These are phyloP conservation scores for Capromys pilorides DNA, from an alignment of 2,797 vertebrate species.

Conservation along the genomic window DNA sequence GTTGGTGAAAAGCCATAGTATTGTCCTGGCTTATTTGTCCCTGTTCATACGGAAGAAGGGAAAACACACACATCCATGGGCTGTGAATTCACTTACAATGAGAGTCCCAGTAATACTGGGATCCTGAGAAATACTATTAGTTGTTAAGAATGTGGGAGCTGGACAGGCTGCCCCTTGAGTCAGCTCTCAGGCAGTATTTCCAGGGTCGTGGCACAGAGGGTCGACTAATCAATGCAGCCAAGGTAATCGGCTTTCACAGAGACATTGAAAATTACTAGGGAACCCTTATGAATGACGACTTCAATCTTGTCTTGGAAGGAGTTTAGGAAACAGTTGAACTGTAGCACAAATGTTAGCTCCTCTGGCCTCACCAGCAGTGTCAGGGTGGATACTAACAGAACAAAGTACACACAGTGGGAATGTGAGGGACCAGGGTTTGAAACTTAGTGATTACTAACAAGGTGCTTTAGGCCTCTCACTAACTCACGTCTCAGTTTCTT, in stretches of 20 bases:
- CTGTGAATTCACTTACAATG: background rate
- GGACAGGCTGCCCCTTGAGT: background rate
- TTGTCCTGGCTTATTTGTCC: background rate
- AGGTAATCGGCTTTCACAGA: background rate
- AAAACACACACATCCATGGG: background rate
- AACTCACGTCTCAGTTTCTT: background rate
- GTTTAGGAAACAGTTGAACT: conserved; percentile 3
- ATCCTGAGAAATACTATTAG: conserved; percentile 32
- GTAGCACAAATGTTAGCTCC: background rate
- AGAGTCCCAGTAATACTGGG: background rate
- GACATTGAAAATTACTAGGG: conserved; percentile 28
- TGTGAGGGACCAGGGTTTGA: background rate
- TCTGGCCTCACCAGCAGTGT: background rate
- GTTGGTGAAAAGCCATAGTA: background rate
- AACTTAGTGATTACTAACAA: background rate
- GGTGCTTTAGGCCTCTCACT: background rate
- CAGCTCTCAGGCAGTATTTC: background rate
- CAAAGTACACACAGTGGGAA: rapidly evolving
- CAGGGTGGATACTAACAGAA: background rate
- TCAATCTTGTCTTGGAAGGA: background rate
- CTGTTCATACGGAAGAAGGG: background rate
- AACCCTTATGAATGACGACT: background rate
- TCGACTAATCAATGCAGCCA: background rate
- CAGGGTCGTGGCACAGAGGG: background rate
- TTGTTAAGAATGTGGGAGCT: background rate